Conservation (phyloP, 2,888 invertebrate species). For the Agriotes lineatus region DNA sequence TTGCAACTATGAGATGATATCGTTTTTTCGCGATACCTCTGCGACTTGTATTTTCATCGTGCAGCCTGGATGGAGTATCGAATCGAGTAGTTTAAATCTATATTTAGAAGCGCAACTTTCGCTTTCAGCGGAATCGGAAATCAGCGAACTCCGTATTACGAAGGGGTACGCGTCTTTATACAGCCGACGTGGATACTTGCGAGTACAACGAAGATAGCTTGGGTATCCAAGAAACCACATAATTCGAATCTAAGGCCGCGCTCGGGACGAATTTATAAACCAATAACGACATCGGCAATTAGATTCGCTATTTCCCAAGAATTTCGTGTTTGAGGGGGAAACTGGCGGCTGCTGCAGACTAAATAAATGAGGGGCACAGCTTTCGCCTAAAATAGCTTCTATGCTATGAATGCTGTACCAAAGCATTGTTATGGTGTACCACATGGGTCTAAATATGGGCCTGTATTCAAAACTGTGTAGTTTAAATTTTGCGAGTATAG, state of each 20-base stretch:
- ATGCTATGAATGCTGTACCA: too few relatives aligned
- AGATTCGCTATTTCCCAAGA: neutral
- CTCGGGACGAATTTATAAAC: neutral
- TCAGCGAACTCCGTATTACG: slow-evolving; percentile 29
- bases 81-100: slow-evolving; percentile 21
- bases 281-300: neutral
- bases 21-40: neutral
- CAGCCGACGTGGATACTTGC: slow-evolving; percentile 35
- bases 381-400: too few relatives aligned
- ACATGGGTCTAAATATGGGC: too few relatives aligned
- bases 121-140: slow-evolving; percentile 33
- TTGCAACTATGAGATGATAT: neutral
- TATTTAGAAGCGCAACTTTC: slow-evolving; percentile 35
- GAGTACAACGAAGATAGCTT: slow-evolving; percentile 28
- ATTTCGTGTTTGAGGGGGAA: neutral
- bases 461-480: too few relatives aligned
- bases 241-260: slow-evolving; percentile 11
- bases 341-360: too few relatives aligned
- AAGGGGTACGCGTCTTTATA: slow-evolving; percentile 34
- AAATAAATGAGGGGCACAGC: too few relatives aligned
- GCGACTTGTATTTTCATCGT: slow-evolving; percentile 2
- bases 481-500: neutral
- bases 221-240: slow-evolving; percentile 36
- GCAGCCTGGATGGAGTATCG: slow-evolving; percentile 13
- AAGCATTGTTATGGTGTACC: too few relatives aligned